A percentile compares a stretch with the other conserved stretches of the same genome.
Conservation (phyloP, 1,140 invertebrate species). For the Atta cephalotes region DNA sequence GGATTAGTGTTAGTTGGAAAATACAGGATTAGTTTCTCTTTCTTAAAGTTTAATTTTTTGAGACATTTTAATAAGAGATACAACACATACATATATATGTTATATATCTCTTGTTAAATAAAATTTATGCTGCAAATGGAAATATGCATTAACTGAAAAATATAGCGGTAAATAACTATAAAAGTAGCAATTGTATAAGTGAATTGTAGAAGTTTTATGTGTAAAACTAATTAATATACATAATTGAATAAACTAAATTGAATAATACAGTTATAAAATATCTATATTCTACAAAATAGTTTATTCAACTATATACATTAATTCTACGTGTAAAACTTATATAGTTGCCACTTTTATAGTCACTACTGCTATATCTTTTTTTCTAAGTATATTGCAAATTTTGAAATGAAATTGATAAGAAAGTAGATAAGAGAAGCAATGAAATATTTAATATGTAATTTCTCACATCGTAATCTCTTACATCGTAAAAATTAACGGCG, state of each 20-base stretch:
- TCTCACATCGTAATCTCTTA: neutral
- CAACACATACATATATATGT: neutral
- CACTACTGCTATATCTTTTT: neutral
- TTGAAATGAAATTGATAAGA: neutral
- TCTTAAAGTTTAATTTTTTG: neutral
- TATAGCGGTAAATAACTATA: too few relatives aligned
- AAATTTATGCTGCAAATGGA: neutral
- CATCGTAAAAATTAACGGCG: neutral
- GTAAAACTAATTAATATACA: too few relatives aligned
- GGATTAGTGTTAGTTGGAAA: neutral
- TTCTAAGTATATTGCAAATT: neutral
- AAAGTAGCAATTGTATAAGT: too few relatives aligned
- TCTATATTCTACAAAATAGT: too few relatives aligned
- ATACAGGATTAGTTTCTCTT: neutral
- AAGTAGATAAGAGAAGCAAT: neutral
- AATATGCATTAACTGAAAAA: too few relatives aligned
- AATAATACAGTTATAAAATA: too few relatives aligned
- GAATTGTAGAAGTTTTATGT: too few relatives aligned
- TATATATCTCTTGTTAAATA: neutral
- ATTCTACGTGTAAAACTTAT: too few relatives aligned
- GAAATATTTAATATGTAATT: neutral
- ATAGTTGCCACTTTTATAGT: too few relatives aligned
- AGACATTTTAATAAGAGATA: neutral
- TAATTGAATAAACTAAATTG: too few relatives aligned
- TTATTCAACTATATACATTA: too few relatives aligned